phyloP scores from a whole-genome alignment of 2,888 invertebrate species.

The Aspidiotus rigidus region DNA sequence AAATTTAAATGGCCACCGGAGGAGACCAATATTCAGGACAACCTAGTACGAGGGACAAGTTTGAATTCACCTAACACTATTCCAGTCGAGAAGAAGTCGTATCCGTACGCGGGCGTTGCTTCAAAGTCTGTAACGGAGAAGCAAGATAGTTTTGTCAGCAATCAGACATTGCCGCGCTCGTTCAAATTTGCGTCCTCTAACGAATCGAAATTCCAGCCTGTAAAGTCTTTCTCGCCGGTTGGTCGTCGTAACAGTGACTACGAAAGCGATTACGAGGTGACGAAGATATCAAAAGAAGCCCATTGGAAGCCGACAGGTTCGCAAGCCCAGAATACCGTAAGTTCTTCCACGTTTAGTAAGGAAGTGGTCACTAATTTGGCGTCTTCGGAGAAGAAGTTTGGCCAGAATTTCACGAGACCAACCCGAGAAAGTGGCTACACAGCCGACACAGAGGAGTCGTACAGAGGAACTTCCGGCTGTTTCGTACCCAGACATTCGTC shows the following conservation, averaged over 20 bases:
- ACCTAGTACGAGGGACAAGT: conserved; percentile 20
- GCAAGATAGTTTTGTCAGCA: conserved; percentile 13
- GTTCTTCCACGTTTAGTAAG: background rate
- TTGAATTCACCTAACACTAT: conserved; percentile 41
- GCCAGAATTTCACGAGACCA: conserved; percentile 7
- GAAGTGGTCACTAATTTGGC: conserved; percentile 7
- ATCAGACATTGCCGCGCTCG: conserved; percentile 26
- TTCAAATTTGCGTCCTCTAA: conserved; percentile 26
- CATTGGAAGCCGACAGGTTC: background rate
- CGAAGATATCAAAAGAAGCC: conserved; percentile 44
- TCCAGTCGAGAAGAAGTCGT: conserved; percentile 45
- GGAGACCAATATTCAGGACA: conserved; percentile 25
- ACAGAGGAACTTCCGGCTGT: background rate
- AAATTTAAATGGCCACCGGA: conserved; percentile 28
- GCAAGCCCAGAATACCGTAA: background rate
- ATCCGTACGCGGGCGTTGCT: conserved; percentile 49
- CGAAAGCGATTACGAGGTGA: conserved; percentile 57
- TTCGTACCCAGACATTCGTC: conserved; percentile 30
- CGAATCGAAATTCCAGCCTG: conserved; percentile 32
- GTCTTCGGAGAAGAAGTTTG: conserved; percentile 7
- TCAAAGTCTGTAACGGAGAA: conserved; percentile 39
- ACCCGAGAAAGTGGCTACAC: conserved; percentile 54
- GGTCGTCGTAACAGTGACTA: conserved; percentile 53
- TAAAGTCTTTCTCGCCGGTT: conserved; percentile 11
- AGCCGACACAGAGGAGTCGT: conserved; percentile 59